These are phyloP conservation scores for Isichthys henryi DNA, from an alignment of 2,113 vertebrate species.

Conservation along the genomic window DNA sequence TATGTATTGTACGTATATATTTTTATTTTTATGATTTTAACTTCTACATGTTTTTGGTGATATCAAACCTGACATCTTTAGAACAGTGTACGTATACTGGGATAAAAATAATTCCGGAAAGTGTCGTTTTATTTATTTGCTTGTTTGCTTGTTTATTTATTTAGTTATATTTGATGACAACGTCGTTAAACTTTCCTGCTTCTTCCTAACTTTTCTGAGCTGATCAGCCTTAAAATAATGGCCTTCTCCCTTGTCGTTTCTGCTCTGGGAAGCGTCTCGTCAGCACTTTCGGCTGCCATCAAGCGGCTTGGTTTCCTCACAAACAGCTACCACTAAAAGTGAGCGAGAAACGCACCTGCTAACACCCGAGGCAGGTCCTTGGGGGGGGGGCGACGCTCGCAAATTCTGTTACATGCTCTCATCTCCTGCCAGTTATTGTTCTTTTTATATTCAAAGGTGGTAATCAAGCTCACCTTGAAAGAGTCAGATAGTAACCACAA, in stretches of 20 bases:
- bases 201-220: not conserved
- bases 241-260: not conserved
- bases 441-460: not conserved
- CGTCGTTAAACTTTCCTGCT: not conserved
- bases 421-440: not conserved
- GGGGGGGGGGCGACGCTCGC: not conserved
- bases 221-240: not conserved
- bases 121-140: not conserved
- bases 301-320: not conserved
- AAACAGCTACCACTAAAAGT: not conserved
- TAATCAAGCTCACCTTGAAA: not conserved
- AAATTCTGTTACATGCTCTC: not conserved
- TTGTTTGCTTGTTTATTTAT: not conserved
- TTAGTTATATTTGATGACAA: not conserved
- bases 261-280: not conserved
- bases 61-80: not conserved
- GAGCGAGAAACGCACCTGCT: not conserved
- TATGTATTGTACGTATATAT: not conserved
- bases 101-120: not conserved
- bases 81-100: not conserved
- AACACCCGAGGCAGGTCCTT: not conserved
- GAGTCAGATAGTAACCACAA: not conserved
- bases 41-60: not conserved
- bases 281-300: not conserved
- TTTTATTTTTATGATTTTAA: not conserved